These are phyloP conservation scores for Guaruba guarouba DNA, from an alignment of 2,113 vertebrate genomes.

Conservation along the genomic window DNA sequence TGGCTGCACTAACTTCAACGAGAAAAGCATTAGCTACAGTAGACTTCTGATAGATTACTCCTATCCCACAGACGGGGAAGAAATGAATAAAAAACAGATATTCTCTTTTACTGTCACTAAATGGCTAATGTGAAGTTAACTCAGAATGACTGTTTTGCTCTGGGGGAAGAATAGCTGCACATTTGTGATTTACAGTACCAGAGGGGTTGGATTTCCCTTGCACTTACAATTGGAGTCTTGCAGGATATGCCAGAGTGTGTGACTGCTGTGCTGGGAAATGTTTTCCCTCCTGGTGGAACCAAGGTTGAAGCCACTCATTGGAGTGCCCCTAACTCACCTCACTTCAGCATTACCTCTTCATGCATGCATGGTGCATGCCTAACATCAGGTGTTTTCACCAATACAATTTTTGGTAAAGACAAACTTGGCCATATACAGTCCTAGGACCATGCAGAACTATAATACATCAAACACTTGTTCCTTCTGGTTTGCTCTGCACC, in stretches of 20 bases:
- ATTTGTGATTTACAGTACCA: conserved; percentile 4
- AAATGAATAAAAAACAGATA: neutral
- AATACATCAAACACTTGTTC: neutral
- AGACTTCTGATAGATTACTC: neutral
- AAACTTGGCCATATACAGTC: neutral
- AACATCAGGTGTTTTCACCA: neutral
- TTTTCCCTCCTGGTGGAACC: neutral
- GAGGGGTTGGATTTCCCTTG: neutral
- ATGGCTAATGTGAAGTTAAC: conserved; percentile 39
- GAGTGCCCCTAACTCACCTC: neutral
- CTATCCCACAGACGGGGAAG: neutral
- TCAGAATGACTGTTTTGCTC: conserved; percentile 22
- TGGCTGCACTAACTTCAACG: neutral
- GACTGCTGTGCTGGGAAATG: neutral
- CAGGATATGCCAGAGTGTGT: neutral
- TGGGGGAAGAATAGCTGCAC: neutral
- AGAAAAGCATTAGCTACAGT: neutral
- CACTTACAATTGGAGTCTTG: neutral
- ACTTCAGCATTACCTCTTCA: neutral
- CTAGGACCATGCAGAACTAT: neutral
- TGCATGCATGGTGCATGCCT: accelerated
- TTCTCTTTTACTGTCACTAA: conserved; percentile 30
- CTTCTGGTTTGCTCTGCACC: neutral
- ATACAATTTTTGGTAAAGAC: neutral
- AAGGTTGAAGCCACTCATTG: neutral